Percentiles rank a stretch among this genome's conserved stretches.
Conservation (phyloP, 2,113 vertebrate species). For the Perca fluviatilis region DNA sequence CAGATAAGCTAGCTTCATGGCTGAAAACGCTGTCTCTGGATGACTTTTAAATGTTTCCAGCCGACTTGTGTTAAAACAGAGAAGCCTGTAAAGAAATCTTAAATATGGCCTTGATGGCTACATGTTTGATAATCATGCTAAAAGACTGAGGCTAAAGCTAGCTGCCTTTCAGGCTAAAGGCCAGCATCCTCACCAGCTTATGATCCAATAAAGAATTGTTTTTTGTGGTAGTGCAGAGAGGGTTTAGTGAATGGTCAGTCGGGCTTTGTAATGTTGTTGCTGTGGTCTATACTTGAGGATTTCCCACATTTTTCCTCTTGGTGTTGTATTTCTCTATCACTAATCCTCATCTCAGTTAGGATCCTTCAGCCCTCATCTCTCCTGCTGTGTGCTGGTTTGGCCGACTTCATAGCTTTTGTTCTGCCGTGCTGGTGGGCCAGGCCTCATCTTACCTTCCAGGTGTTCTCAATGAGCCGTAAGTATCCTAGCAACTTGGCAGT, state of each 20-base stretch:
- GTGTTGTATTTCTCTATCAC: slow-evolving; percentile 41
- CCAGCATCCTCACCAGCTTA: background rate
- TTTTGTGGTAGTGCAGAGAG: background rate
- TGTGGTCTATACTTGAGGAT: slow-evolving; percentile 6
- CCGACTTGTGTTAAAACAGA: background rate
- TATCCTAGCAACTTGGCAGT: slow-evolving; percentile 50
- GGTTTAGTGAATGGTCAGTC: background rate
- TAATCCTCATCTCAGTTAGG: slow-evolving; percentile 47
- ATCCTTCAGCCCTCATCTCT: slow-evolving; percentile 10
- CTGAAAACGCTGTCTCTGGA: background rate
- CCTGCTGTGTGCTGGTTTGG: slow-evolving; percentile 33
- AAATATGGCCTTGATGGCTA: background rate
- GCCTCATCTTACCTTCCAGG: slow-evolving; percentile 70
- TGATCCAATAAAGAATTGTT: background rate
- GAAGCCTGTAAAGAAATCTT: background rate
- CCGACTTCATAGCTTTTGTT: slow-evolving; percentile 43
- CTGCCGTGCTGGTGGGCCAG: slow-evolving; percentile 41
- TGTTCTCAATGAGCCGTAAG: slow-evolving; percentile 61
- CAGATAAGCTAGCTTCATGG: background rate
- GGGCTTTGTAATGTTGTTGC: slow-evolving; percentile 16
- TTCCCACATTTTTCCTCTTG: slow-evolving; percentile 23
- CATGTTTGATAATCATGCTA: background rate
- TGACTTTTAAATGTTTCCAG: background rate
- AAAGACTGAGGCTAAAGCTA: background rate
- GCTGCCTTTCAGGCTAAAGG: background rate